A percentile compares a stretch with the other conserved stretches of the same genome.
Evolutionary conservation across 2,797 vertebrate genomes (phyloP).

Genomic region (Avahi laniger): DNA sequence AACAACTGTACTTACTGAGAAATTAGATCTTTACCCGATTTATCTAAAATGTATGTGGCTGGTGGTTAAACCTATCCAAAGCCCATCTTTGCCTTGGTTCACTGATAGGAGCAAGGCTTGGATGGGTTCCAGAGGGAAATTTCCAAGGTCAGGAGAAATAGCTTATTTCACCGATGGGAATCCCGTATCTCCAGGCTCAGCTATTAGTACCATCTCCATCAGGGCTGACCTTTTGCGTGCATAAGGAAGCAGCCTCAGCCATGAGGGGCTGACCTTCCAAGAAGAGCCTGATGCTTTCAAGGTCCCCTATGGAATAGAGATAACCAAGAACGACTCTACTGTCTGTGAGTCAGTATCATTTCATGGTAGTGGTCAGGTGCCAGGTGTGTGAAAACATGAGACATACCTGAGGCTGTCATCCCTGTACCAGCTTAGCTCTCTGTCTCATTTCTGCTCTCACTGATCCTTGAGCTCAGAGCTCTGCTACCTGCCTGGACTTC

Average conservation of each 20-base stretch:
- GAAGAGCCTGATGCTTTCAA: neutral
- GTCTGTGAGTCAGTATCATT: neutral
- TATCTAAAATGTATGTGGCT: neutral
- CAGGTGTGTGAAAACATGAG: neutral
- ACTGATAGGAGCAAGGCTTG: neutral
- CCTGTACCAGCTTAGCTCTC: neutral
- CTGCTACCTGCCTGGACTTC: neutral
- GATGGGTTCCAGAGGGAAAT: neutral
- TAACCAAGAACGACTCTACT: neutral
- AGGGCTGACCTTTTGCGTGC: neutral
- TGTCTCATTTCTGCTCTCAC: neutral
- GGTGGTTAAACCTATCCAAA: neutral
- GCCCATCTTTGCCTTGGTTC: neutral
- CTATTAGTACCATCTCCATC: neutral
- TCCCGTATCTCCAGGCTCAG: neutral
- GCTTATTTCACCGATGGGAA: neutral
- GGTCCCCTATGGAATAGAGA: neutral
- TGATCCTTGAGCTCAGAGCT: neutral
- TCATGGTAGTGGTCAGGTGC: neutral
- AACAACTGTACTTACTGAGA: neutral
- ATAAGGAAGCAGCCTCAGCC: neutral
- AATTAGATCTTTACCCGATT: neutral
- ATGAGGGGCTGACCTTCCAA: neutral
- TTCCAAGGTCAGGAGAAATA: neutral
- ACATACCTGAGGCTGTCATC: neutral